A percentile compares a stretch with the other conserved stretches of the same genome.
Conservation (phyloP, 2,888 invertebrate genomes). For the Sceliomorpha sp. region DNA sequence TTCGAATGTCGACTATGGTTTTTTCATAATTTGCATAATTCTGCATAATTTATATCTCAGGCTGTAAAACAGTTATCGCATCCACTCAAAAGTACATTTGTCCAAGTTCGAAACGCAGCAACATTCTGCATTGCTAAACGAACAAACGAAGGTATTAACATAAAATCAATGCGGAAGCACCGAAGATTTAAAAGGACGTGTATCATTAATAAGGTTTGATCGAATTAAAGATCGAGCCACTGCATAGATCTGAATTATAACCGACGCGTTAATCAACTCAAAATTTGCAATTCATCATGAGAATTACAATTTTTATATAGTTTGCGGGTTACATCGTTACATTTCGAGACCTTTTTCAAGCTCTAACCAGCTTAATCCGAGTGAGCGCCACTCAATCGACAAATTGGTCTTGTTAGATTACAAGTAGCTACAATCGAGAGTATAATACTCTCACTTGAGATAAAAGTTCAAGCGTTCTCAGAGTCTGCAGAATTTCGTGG, state of each 20-base stretch:
- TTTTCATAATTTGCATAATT: conserved; percentile 1
- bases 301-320: too few relatives aligned
- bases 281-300: too few relatives aligned
- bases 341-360: conserved; percentile 3
- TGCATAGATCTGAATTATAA: too few relatives aligned
- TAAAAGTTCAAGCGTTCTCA: conserved; percentile 2
- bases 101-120: background rate
- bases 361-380: conserved; percentile 16
- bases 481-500: conserved; percentile 2
- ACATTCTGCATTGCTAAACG: too few relatives aligned
- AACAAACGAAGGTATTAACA: conserved; percentile 2
- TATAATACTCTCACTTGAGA: conserved; percentile 11
- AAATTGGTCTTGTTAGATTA: conserved; percentile 22
- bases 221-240: too few relatives aligned
- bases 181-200: too few relatives aligned
- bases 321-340: too few relatives aligned
- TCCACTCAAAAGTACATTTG: conserved; percentile 4
- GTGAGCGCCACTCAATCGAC: conserved; percentile 19
- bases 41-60: conserved; percentile 1
- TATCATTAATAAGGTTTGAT: too few relatives aligned
- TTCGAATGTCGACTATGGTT: too few relatives aligned
- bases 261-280: too few relatives aligned
- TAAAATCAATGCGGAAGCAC: background rate
- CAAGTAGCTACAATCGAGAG: conserved; percentile 19
- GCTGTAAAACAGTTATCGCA: background rate